A percentile compares a stretch with the other conserved stretches of the same genome.
Evolutionary conservation across 2,888 invertebrate species (phyloP).

Genomic region (Drosophila affinis): DNA sequence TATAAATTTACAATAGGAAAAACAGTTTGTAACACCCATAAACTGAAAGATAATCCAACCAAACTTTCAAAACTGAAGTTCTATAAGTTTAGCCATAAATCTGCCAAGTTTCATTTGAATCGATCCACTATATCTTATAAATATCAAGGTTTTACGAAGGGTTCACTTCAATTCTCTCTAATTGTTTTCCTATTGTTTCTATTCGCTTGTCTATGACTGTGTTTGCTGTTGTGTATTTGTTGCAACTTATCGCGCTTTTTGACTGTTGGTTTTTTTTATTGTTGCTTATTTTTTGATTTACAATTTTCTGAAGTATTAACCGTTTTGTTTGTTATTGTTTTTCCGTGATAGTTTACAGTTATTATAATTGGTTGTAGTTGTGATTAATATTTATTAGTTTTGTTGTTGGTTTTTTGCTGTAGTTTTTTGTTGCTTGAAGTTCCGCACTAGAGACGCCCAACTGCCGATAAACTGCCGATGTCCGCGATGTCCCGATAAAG

Average conservation of each 20-base stretch:
- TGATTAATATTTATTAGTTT: constrained; percentile 48
- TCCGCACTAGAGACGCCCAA: constrained; percentile 78
- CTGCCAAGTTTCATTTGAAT: background rate
- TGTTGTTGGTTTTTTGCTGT: constrained; percentile 52
- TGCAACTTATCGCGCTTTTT: constrained; percentile 28
- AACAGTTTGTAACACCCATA: background rate
- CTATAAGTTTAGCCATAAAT: background rate
- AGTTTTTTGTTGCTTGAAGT: constrained; percentile 44
- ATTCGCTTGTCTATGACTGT: constrained; percentile 13
- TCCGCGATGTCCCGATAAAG: constrained; percentile 39
- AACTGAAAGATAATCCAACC: background rate
- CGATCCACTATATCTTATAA: background rate
- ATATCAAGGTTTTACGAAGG: background rate
- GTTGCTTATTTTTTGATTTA: constrained; percentile 59
- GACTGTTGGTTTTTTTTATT: constrained; percentile 4
- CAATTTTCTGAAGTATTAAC: constrained; percentile 54
- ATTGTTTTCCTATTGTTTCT: constrained; percentile 38
- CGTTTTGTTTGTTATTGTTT: constrained; percentile 27
- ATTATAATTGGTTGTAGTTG: constrained; percentile 25
- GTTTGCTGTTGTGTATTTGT: constrained; percentile 1
- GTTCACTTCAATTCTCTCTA: constrained; percentile 16
- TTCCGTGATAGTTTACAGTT: constrained; percentile 32
- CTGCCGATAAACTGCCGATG: constrained; percentile 52
- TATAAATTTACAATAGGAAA: background rate
- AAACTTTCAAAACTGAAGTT: background rate